Evolutionary conservation across 2,797 vertebrate genomes (phyloP).

Genomic region (Harpagifer antarcticus): DNA sequence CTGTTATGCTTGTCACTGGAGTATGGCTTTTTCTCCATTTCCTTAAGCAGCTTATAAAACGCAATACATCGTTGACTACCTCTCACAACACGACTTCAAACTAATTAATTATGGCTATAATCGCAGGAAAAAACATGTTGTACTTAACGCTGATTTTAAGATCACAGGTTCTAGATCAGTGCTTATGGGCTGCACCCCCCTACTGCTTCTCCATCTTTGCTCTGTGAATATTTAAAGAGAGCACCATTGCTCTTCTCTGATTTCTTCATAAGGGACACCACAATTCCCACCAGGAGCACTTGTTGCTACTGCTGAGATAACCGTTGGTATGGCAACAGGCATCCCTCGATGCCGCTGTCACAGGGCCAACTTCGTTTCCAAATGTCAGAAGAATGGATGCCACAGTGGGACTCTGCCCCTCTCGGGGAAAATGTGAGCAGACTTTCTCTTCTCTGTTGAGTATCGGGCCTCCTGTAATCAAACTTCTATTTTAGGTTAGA

Average conservation of each 20-base stretch:
- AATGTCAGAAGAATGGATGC: slow-evolving; percentile 77
- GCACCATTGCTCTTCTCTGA: slow-evolving; percentile 54
- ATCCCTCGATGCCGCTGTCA: slow-evolving; percentile 72
- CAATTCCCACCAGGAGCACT: slow-evolving; percentile 63
- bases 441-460: slow-evolving; percentile 37
- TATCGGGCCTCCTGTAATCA: neutral
- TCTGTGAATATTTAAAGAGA: slow-evolving; percentile 66
- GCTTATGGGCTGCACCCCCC: slow-evolving; percentile 4
- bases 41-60: slow-evolving; percentile 60
- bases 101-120: slow-evolving; percentile 22
- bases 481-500: slow-evolving; percentile 12
- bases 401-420: slow-evolving; percentile 52
- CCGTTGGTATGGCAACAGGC: slow-evolving; percentile 77
- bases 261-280: slow-evolving; percentile 60
- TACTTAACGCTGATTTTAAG: slow-evolving; percentile 24
- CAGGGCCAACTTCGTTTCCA: slow-evolving; percentile 68
- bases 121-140: slow-evolving; percentile 36
- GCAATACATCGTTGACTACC: slow-evolving; percentile 46
- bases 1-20: slow-evolving; percentile 30
- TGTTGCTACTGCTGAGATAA: slow-evolving; percentile 75
- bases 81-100: slow-evolving; percentile 47
- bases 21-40: slow-evolving; percentile 30
- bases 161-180: slow-evolving; percentile 19
- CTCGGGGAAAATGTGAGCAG: slow-evolving; percentile 4
- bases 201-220: slow-evolving; percentile 38